Evolutionary conservation across 2,113 vertebrate genomes (phyloP), one percentile per base, ranked within the genome.

Genomic region (Proteles cristata): DNA sequence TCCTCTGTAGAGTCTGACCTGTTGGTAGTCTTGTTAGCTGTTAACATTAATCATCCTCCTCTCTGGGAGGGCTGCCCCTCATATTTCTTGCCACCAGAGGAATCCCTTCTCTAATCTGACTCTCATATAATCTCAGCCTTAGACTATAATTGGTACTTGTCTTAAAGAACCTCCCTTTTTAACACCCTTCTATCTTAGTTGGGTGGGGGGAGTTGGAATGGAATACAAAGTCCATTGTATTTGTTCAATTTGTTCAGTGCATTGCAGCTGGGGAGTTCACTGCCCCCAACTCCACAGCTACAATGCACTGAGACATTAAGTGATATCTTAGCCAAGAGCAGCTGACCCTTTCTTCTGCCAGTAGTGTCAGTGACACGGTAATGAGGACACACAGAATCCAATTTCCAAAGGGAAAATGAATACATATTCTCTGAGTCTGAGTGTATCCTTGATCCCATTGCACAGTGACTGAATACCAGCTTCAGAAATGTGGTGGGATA

Each of bases 211-310:
- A 7, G 48, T 11, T 61, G 58, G 6, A 58, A 85, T 9, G 5
- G 65, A 84, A 73, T 14, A 17, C 15, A 10, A 48, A 88, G n/a
- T 10, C 66, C 25, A 26, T 35, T 39, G 39, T 39, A 39, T 39
- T 39, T 39, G 39, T 39, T 39, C 39, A 39, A 39, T 39, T 39
- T 39, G 39, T 39, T 39, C 39, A 39, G 39, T 39, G 39, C 39
- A 39, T 39, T 39, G 39, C 39, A 39, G 39, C 39, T 39, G 4
- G 39, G 39, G 39, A 39, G 39, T 39, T 69, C n/a, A n/a, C 25
- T 26, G 43, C 8, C 28, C 8, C 7, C 0, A 12, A 6, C 11
- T 6, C 3, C 10, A 9, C 7, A 15, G 35, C 50, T 65, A 68
- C 15, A 88, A 35, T 35, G n/a, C 5, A 17, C 11, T 2, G 15